Evolutionary conservation across 2,797 vertebrate genomes (phyloP).

Genomic region (Sandelia bainsii): DNA sequence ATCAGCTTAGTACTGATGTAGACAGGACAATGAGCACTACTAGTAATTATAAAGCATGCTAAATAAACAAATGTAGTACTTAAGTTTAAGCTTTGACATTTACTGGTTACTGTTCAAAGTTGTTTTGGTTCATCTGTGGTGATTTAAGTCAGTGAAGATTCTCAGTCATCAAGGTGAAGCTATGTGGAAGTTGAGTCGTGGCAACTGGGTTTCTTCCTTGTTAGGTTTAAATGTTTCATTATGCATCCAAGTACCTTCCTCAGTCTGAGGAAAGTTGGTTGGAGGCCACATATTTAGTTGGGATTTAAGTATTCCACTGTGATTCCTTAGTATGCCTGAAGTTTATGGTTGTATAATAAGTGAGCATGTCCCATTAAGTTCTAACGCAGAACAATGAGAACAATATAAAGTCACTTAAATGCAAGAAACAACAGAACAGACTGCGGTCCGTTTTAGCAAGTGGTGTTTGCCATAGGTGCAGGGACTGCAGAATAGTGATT

Average conservation of each 20-base stretch:
- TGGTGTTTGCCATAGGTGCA: slow-evolving; percentile 19
- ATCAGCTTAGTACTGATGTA: slow-evolving; percentile 27
- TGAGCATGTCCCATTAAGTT: slow-evolving; percentile 1
- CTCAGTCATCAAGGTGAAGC: too few relatives aligned
- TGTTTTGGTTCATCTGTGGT: too few relatives aligned
- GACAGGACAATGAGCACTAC: background rate
- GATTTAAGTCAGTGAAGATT: too few relatives aligned
- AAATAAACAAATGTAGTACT: background rate
- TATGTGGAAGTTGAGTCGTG: too few relatives aligned
- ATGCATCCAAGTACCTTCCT: too few relatives aligned
- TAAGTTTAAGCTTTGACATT: background rate
- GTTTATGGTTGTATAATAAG: background rate
- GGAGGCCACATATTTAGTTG: too few relatives aligned
- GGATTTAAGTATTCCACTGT: too few relatives aligned
- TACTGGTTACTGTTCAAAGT: too few relatives aligned
- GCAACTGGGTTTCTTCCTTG: too few relatives aligned
- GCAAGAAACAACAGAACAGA: slow-evolving; percentile 4
- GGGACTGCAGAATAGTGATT: slow-evolving; percentile 26
- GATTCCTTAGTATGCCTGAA: too few relatives aligned
- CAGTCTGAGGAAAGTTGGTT: too few relatives aligned
- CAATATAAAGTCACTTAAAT: slow-evolving; percentile 7
- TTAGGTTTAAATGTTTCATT: too few relatives aligned
- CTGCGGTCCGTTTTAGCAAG: slow-evolving; percentile 27
- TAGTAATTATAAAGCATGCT: background rate
- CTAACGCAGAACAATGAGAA: background rate